Conservation (phyloP, 2,797 vertebrate genomes). For the Pelochelys cantorii region DNA sequence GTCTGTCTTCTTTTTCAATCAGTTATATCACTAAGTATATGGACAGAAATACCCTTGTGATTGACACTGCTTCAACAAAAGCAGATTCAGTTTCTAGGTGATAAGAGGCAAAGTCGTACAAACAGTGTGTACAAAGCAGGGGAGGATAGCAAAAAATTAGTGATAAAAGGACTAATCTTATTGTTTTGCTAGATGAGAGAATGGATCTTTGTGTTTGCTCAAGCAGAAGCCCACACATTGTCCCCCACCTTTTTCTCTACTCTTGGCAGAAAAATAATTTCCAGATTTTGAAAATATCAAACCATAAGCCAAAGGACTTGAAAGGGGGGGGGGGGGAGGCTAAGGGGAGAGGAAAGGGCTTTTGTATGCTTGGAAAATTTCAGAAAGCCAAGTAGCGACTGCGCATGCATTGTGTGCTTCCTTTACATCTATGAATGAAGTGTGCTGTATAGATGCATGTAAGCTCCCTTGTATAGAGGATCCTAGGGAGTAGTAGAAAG, state of each 20-base stretch:
- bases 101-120: constrained; percentile 84
- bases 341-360: not conserved
- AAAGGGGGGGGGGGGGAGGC: no score
- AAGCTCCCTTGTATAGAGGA: not conserved
- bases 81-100: constrained; percentile 78
- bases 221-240: constrained; percentile 70
- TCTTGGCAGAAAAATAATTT: constrained; percentile 78
- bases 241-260: constrained; percentile 49
- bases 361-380: constrained; percentile 62
- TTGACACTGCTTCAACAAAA: constrained; percentile 81
- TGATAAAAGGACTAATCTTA: constrained; percentile 83
- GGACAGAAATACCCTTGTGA: constrained; percentile 78
- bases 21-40: constrained; percentile 73
- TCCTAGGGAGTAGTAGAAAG: not conserved
- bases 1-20: constrained; percentile 72
- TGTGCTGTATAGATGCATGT: constrained; percentile 10
- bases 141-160: constrained; percentile 78
- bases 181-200: constrained; percentile 81
- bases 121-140: constrained; percentile 81
- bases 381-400: constrained; percentile 38
- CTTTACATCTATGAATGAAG: not conserved
- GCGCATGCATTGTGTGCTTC: not conserved
- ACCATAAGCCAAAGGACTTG: constrained; percentile 20
- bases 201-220: constrained; percentile 77
- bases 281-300: constrained; percentile 72